Evolutionary conservation across 2,113 vertebrate genomes (phyloP), one percentile per base, ranked within the genome.

Genomic region (Mobula hypostoma): DNA sequence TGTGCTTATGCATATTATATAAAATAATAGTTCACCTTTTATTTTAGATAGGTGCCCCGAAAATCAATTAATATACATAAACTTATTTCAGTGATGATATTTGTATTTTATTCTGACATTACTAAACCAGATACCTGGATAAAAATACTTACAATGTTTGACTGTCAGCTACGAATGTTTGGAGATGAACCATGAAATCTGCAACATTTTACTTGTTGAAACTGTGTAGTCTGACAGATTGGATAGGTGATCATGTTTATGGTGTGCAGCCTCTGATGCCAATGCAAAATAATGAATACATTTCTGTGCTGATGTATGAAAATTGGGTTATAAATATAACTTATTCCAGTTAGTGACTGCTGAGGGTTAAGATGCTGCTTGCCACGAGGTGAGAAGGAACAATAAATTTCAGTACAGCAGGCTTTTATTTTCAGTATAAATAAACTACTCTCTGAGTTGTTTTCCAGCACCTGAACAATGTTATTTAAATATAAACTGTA

Each of bases 141-240:
- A 6, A 14, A 92, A 21, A 36, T 72, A 40, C 21, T 72, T 74
- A 56, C 9, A 92, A 72, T 24, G 21, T 48, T 66, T 66, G 32
- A 66, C 72, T 93, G 91, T 74, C 91, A 93, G 48, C 91, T 12
- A 48, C 17, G 36, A 19, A 72, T 93, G 40, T 93, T 74, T 93
- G 36, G 17, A 93, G 91, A 29, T 40, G 48, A 93, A 74, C 40
- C 63, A 93, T 92, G 88, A 92, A 92, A 70, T 74, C 72, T 93
- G 91, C 36, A 74, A 29, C 24, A 74, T 74, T 74, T 72, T 74
- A 21, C 63, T 72, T 74, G 91, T 74, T 93, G 74, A 93, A 93
- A 24, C 91, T 48, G 21, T 56, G 3, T 72, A 14, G 91, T 48
- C 29, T 93, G 91, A 93, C 91, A 70, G 70, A 32, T 74, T 48